A percentile compares a stretch with the other conserved stretches of the same genome.
phyloP scores from a whole-genome alignment of 2,113 vertebrate genomes.

The Sander lucioperca region DNA sequence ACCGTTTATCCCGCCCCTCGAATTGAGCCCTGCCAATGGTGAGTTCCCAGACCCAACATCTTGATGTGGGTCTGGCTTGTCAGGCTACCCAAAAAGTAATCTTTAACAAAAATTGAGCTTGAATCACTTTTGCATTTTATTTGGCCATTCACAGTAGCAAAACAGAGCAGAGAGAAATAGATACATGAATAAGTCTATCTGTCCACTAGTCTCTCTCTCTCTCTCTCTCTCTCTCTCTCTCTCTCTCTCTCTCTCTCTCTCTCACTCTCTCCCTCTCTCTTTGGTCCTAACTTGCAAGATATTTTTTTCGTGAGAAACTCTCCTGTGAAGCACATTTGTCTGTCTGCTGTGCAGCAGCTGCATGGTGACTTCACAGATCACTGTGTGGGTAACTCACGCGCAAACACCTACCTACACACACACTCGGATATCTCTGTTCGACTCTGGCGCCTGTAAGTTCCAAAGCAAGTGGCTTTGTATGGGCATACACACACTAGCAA shows the following conservation, averaged over 20 bases:
- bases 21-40: too few species aligned
- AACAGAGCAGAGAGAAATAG: neutral
- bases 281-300: conserved; percentile 18
- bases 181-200: neutral
- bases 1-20: too few species aligned
- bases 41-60: too few species aligned
- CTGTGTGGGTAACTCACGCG: conserved; percentile 12
- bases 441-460: neutral
- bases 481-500: neutral
- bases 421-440: neutral
- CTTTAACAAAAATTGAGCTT: too few species aligned
- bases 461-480: neutral
- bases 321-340: conserved; percentile 17
- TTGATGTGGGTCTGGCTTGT: too few species aligned
- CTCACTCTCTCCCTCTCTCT: conserved; percentile 3
- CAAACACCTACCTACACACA: conserved; percentile 35
- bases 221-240: neutral
- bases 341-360: conserved; percentile 26
- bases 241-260: neutral
- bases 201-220: conserved; percentile 11
- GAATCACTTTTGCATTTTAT: neutral
- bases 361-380: conserved; percentile 27
- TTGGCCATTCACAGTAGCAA: neutral
- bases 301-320: conserved; percentile 12
- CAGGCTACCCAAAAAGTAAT: too few species aligned